Evolutionary conservation across 2,113 vertebrate genomes (phyloP).

Genomic region (Odontophorus gujanensis): DNA sequence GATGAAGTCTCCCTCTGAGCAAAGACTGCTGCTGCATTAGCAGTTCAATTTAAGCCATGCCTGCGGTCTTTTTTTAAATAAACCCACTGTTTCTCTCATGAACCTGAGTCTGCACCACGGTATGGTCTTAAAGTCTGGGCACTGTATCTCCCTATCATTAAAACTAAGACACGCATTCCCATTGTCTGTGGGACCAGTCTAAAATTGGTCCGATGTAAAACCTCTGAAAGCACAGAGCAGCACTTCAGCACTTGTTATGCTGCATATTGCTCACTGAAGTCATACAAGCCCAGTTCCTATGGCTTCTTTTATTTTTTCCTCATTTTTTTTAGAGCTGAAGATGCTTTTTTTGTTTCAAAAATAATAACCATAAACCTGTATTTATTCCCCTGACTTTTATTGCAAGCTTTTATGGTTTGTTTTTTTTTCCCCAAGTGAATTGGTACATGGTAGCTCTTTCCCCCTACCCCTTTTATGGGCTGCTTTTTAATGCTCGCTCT

Average conservation of each 20-base stretch:
- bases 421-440: neutral
- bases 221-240: neutral
- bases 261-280: neutral
- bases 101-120: rapidly evolving
- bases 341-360: neutral
- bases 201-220: rapidly evolving
- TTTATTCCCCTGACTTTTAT: neutral
- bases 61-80: neutral
- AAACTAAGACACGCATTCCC: neutral
- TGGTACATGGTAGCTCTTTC: neutral
- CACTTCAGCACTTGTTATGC: neutral
- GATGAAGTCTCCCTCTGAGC: neutral
- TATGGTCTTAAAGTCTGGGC: rapidly evolving
- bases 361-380: neutral
- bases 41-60: neutral
- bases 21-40: neutral
- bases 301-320: neutral
- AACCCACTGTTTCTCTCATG: rapidly evolving
- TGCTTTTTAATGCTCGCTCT: neutral
- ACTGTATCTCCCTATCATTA: neutral
- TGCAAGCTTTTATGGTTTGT: neutral
- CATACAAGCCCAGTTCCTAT: neutral
- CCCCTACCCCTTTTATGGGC: rapidly evolving
- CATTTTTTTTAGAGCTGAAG: neutral
- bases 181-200: rapidly evolving